Conservation (phyloP, 2,797 vertebrate genomes). For the Helicolenus hilgendorfi region DNA sequence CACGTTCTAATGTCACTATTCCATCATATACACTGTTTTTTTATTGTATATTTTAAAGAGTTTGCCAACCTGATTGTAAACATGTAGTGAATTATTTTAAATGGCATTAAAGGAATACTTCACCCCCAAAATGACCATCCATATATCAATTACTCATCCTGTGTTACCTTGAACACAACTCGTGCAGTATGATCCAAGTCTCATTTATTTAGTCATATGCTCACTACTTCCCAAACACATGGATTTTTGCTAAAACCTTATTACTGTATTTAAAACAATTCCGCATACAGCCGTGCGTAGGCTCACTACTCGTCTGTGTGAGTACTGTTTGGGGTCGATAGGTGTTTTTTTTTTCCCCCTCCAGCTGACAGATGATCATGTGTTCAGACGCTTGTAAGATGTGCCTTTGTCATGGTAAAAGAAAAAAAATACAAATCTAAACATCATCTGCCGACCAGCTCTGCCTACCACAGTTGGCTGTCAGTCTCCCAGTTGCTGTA, state of each 20-base stretch:
- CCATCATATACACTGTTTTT: neutral
- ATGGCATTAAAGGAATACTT: neutral
- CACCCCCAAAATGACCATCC: neutral
- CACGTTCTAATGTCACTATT: neutral
- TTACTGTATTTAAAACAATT: too few species aligned
- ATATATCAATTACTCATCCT: neutral
- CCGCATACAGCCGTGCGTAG: too few species aligned
- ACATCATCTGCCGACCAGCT: slow-evolving; percentile 2
- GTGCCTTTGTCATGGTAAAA: neutral
- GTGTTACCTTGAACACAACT: neutral
- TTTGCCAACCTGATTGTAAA: neutral
- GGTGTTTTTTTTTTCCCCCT: neutral
- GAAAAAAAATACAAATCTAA: neutral
- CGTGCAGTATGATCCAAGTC: neutral
- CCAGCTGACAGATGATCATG: neutral
- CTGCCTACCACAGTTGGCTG: neutral
- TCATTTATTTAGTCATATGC: neutral
- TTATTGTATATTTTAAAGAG: neutral
- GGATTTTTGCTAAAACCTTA: neutral
- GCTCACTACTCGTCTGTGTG: too few species aligned
- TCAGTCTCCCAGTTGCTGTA: neutral
- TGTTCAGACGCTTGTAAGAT: neutral
- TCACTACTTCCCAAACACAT: neutral
- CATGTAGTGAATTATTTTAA: too few species aligned
- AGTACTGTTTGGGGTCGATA: neutral